A percentile compares a stretch with the other conserved stretches of the same genome.
phyloP scores from a whole-genome alignment of 2,797 vertebrate genomes.

The Macropodus opercularis region DNA sequence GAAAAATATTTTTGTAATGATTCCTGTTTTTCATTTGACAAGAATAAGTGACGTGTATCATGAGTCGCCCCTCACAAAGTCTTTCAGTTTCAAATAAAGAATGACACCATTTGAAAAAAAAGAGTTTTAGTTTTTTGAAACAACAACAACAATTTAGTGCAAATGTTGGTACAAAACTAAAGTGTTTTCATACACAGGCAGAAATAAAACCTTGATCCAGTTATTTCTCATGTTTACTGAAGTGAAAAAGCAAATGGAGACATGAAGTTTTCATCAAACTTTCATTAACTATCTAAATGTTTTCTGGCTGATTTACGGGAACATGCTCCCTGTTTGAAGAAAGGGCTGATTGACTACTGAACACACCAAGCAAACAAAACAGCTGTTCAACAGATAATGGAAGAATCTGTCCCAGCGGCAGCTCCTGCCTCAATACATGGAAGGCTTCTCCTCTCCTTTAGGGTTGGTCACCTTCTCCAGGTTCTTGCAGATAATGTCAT shows the following conservation, averaged over 20 bases:
- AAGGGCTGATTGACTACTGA: background rate
- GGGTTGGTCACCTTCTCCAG: constrained; percentile 91
- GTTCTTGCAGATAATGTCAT: constrained; percentile 90
- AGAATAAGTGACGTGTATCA: background rate
- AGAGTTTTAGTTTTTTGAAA: constrained; percentile 11
- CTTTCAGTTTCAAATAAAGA: constrained; percentile 55
- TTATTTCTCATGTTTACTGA: constrained; percentile 2
- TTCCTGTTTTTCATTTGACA: constrained; percentile 27
- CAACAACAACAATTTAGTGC: constrained; percentile 41
- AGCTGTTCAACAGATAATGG: background rate
- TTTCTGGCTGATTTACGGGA: background rate
- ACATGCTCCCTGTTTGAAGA: background rate
- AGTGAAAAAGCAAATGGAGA: background rate
- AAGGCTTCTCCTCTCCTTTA: constrained; percentile 91
- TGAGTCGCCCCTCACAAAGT: background rate
- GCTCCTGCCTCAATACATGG: constrained; percentile 86
- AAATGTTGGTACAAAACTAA: constrained; percentile 23
- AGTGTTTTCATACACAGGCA: constrained; percentile 27
- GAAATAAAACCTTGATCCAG: constrained; percentile 6
- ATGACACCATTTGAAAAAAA: constrained; percentile 7
- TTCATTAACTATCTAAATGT: background rate
- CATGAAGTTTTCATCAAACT: background rate
- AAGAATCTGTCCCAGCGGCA: background rate
- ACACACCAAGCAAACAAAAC: background rate
- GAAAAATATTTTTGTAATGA: constrained; percentile 56